Percentiles rank a stretch among this genome's conserved stretches.
Evolutionary conservation across 2,113 vertebrate genomes (phyloP).

Genomic region (Dinomys branickii): DNA sequence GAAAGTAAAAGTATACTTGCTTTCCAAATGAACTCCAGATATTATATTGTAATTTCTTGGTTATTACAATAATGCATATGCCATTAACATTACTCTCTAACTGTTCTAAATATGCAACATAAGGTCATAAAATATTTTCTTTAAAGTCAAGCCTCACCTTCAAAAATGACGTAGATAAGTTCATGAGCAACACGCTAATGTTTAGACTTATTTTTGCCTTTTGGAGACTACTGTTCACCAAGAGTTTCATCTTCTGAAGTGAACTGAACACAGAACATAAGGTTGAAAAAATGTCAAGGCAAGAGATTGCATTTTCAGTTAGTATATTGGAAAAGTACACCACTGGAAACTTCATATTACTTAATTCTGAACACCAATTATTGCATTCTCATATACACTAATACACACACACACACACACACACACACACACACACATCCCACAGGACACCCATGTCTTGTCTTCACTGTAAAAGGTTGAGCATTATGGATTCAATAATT

Average conservation of each 20-base stretch:
- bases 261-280: conserved; percentile 34
- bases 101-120: conserved; percentile 15
- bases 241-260: conserved; percentile 30
- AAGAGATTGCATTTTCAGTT: background rate
- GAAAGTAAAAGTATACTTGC: background rate
- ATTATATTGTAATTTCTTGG: background rate
- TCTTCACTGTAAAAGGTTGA: background rate
- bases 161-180: conserved; percentile 25
- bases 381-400: background rate
- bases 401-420: background rate
- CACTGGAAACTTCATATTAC: background rate
- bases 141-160: background rate
- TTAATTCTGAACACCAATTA: conserved; percentile 22
- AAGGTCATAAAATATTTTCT: conserved; percentile 56
- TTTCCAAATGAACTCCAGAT: conserved; percentile 41
- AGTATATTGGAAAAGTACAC: background rate
- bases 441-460: background rate
- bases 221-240: conserved; percentile 21
- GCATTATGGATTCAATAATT: background rate
- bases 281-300: background rate
- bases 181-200: background rate
- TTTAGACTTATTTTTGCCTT: conserved; percentile 6
- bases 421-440: background rate
- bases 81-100: background rate
- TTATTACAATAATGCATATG: background rate